Base-by-base conservation (phyloP, 2,113 vertebrate species). In the Notiomystis cincta region DNA sequence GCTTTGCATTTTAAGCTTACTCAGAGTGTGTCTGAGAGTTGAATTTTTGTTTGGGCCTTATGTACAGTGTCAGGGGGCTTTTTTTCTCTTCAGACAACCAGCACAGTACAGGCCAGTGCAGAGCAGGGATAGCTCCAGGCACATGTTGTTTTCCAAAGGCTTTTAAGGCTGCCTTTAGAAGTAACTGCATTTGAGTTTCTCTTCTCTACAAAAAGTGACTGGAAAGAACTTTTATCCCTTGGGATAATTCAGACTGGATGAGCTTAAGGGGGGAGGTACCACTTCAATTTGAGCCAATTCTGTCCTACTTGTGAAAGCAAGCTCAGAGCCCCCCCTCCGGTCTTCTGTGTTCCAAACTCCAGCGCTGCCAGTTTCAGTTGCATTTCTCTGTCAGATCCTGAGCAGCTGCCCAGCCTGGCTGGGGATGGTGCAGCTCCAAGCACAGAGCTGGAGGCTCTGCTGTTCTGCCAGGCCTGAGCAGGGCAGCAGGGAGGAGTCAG, bases 141-240 rank as follows among this genome's bases (percentile, higher is more conserved):
- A 31, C 21, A 2, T 7, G 2, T 42, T 45, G 8, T 25, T 79
- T 79, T 50, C 22, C 3, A 66, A 66, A 91, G 44, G 31, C 53
- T 80, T 93, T 45, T 53, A 51, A 47, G 31, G 42, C 61, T 87
- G 28, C 20, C 31, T 35, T 42, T 44, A 0, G 70, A 51, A 66
- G 35, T 70, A 7, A 30, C 67, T 79, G 71, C 0, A 0, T 78
- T 62, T 60, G 42, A 70, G 44, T 38, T 25, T 75, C 13, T 67
- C 23, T 53, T n/a, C 42, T 51, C 13, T 64, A 9, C 37, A 37
- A 24, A 60, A 71, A 60, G 15, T 20, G 28, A 33, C 13, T 60
- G 1, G 3, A 50, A 67, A 56, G 44, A 69, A 27, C 38, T 85
- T 2, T 1, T 0, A 1, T 50, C 6, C 11, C 33, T 44, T 67